These are phyloP conservation scores for Agraylea sexmaculata DNA, from an alignment of 1,140 invertebrate genomes.

Conservation along the genomic window DNA sequence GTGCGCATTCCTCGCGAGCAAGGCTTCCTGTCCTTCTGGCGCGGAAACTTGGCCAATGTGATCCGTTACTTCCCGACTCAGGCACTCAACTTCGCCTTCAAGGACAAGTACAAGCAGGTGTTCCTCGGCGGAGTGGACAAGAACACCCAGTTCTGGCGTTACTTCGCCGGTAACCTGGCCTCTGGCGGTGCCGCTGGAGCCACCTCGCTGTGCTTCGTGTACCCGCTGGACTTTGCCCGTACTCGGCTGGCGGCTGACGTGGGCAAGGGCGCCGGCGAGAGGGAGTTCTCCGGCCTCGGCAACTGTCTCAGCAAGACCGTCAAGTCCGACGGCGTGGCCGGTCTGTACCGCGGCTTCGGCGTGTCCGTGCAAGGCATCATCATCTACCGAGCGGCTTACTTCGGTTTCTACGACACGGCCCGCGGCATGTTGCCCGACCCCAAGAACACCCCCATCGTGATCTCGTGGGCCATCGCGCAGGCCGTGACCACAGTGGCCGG, in stretches of 20 bases:
- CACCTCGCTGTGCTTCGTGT: conserved; percentile 87
- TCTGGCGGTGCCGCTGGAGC: conserved; percentile 91
- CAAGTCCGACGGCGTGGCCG: conserved; percentile 74
- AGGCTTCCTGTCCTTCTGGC: conserved; percentile 81
- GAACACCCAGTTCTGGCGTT: conserved; percentile 76
- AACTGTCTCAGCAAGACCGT: conserved; percentile 83
- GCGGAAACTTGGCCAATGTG: conserved; percentile 90
- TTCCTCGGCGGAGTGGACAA: conserved; percentile 78
- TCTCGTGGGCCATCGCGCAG: conserved; percentile 82
- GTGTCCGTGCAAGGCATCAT: conserved; percentile 88
- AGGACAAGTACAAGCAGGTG: conserved; percentile 78
- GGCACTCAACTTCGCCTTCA: conserved; percentile 92
- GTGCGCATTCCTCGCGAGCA: conserved; percentile 80
- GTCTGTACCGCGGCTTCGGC: conserved; percentile 85
- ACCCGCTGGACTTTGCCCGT: conserved; percentile 89
- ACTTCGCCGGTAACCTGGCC: conserved; percentile 78
- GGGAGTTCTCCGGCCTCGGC: conserved; percentile 77
- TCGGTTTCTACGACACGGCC: conserved; percentile 89
- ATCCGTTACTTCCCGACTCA: conserved; percentile 91
- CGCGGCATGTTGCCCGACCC: conserved; percentile 76
- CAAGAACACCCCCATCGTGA: conserved; percentile 70
- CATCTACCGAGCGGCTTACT: conserved; percentile 85
- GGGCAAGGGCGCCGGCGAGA: conserved; percentile 64
- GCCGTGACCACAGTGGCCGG: conserved; percentile 77
- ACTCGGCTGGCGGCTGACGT: conserved; percentile 83